phyloP scores from a whole-genome alignment of 2,797 vertebrate genomes.

The Bryconaethiops microstoma region DNA sequence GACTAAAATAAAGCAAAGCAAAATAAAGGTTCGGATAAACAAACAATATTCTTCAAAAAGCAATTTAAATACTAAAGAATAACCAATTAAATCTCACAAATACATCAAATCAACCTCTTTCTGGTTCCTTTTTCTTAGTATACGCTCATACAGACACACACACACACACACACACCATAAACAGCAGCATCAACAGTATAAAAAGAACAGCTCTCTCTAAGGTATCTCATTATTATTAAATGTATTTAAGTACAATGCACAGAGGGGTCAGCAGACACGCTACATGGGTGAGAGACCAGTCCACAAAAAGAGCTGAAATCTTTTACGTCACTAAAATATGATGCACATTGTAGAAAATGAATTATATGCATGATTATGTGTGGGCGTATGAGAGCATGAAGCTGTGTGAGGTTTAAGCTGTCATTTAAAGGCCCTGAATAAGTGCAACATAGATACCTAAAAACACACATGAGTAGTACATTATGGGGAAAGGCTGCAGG shows the following conservation, averaged over 20 bases:
- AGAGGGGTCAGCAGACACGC: slow-evolving; percentile 23
- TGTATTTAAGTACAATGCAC: background rate
- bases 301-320: background rate
- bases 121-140: too few relatives aligned
- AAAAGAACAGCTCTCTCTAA: background rate
- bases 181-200: background rate
- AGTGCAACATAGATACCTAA: too few relatives aligned
- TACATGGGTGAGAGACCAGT: slow-evolving; percentile 13
- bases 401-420: too few relatives aligned
- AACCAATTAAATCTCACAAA: too few relatives aligned
- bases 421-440: too few relatives aligned
- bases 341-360: background rate
- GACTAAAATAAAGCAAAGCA: background rate
- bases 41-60: background rate
- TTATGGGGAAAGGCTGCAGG: too few relatives aligned
- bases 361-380: background rate
- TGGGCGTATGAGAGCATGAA: background rate
- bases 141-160: too few relatives aligned
- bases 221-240: slow-evolving; percentile 14
- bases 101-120: too few relatives aligned
- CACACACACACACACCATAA: background rate
- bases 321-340: too few relatives aligned
- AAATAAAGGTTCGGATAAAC: background rate
- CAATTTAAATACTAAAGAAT: too few relatives aligned
- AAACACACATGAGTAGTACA: too few relatives aligned